Percentiles rank a stretch among this genome's conserved stretches.
phyloP scores from a whole-genome alignment of 2,888 invertebrate genomes.

The Cylloceria caligata region DNA sequence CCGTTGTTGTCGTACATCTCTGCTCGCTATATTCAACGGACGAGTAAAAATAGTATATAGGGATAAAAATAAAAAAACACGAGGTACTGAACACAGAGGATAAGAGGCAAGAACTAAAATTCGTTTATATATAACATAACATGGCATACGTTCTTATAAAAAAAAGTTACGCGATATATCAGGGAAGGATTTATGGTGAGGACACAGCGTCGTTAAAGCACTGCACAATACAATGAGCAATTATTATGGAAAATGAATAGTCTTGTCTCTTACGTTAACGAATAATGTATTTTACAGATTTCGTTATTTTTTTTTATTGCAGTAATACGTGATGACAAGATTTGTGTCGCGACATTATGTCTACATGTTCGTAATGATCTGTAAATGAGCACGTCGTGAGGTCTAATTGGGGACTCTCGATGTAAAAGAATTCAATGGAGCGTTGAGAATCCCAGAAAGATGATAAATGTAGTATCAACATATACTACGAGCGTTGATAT shows the following conservation, averaged over 20 bases:
- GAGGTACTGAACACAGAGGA: constrained; percentile 17
- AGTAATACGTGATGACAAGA: constrained; percentile 1
- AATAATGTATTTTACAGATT: constrained; percentile 1
- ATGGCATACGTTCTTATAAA: not conserved
- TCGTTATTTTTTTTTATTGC: constrained; percentile 15
- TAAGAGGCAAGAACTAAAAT: constrained; percentile 18
- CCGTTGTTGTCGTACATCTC: constrained; percentile 41
- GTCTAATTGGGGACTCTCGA: no score
- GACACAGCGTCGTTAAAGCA: constrained; percentile 22
- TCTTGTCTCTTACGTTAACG: constrained; percentile 16
- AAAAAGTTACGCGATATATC: constrained; percentile 34
- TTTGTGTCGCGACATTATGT: not conserved
- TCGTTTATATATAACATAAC: constrained; percentile 14
- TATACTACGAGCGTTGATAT: not conserved
- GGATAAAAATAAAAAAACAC: constrained; percentile 14
- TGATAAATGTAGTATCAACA: not conserved
- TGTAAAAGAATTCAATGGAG: constrained; percentile 23
- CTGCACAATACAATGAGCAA: constrained; percentile 40
- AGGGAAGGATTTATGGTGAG: constrained; percentile 33
- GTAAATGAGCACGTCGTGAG: not conserved
- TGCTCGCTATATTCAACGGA: constrained; percentile 24
- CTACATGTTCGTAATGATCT: not conserved
- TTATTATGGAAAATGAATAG: constrained; percentile 47
- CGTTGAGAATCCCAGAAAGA: constrained; percentile 31
- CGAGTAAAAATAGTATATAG: not conserved